A percentile compares a stretch with the other conserved stretches of the same genome.
Evolutionary conservation across 2,888 invertebrate species (phyloP).

Genomic region (Coronaproctus castanopsis): DNA sequence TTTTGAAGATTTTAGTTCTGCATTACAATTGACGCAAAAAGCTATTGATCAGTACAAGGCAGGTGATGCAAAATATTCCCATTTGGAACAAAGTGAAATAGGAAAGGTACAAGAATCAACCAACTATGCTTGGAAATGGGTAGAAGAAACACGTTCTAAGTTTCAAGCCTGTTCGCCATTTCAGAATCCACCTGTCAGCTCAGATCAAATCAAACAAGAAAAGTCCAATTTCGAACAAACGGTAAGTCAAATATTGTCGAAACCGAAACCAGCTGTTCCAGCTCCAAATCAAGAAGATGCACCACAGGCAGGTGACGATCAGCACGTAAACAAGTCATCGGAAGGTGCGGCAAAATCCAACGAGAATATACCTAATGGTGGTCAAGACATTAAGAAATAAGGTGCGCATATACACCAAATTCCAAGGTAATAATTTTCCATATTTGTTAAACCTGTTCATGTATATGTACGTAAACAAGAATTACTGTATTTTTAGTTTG

Average conservation of each 20-base stretch:
- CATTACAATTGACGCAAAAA: constrained; percentile 61
- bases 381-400: constrained; percentile 7
- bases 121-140: constrained; percentile 56
- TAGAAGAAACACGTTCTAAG: constrained; percentile 50
- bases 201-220: constrained; percentile 58
- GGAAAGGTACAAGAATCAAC: constrained; percentile 49
- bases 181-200: constrained; percentile 52
- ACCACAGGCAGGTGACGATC: constrained; percentile 25
- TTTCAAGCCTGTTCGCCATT: constrained; percentile 34
- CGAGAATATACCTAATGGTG: constrained; percentile 8
- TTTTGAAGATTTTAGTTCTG: constrained; percentile 56
- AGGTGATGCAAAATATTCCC: constrained; percentile 29
- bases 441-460: too few species aligned
- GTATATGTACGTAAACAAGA: too few species aligned
- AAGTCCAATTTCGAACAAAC: constrained; percentile 37
- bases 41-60: constrained; percentile 47
- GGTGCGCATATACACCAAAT: too few species aligned
- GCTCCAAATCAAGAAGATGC: constrained; percentile 35
- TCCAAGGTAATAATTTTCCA: too few species aligned
- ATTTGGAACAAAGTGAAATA: constrained; percentile 49
- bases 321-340: constrained; percentile 18
- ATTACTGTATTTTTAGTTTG: too few species aligned
- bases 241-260: constrained; percentile 55
- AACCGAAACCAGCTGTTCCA: constrained; percentile 48
- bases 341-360: constrained; percentile 5